Percentiles rank a stretch among this genome's conserved stretches.
Conservation (phyloP, 1,140 invertebrate genomes). For the Drosophila suzukii region DNA sequence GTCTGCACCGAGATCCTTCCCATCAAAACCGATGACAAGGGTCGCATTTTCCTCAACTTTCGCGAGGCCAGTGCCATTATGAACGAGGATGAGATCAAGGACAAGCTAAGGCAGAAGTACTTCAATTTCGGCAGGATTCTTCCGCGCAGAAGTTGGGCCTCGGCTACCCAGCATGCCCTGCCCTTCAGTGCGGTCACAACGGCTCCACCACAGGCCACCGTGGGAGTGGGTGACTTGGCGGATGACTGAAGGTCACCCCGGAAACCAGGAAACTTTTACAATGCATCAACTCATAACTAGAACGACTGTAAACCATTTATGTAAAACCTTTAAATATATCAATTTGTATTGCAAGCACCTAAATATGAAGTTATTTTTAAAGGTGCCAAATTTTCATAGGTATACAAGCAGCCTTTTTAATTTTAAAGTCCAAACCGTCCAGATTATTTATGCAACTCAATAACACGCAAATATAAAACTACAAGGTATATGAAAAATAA, state of each 20-base stretch:
- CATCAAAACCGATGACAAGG: slow-evolving; percentile 83
- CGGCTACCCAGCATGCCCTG: slow-evolving; percentile 74
- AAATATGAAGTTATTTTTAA: background rate
- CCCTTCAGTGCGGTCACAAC: slow-evolving; percentile 65
- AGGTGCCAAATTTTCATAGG: too few relatives aligned
- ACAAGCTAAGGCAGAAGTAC: slow-evolving; percentile 79
- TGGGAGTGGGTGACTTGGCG: slow-evolving; percentile 73
- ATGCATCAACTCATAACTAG: slow-evolving; percentile 12
- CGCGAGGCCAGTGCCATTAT: slow-evolving; percentile 81
- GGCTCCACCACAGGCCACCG: slow-evolving; percentile 42
- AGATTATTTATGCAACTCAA: too few relatives aligned
- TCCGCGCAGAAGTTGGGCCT: slow-evolving; percentile 78
- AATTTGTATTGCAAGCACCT: slow-evolving; percentile 45
- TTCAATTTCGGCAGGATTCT: slow-evolving; percentile 80
- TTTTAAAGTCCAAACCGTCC: too few relatives aligned
- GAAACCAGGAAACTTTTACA: slow-evolving; percentile 10
- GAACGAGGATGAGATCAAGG: slow-evolving; percentile 84
- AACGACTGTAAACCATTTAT: slow-evolving; percentile 31
- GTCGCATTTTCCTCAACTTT: slow-evolving; percentile 80
- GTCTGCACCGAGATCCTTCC: slow-evolving; percentile 83
- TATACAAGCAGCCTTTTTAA: too few relatives aligned
- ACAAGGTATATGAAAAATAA: too few relatives aligned
- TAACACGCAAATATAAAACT: too few relatives aligned
- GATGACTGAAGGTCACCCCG: slow-evolving; percentile 52
- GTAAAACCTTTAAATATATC: slow-evolving; percentile 37